Evolutionary conservation across 1,140 invertebrate genomes (phyloP), one percentile per base, ranked within the genome.

Genomic region (Hormaphis cornu): DNA sequence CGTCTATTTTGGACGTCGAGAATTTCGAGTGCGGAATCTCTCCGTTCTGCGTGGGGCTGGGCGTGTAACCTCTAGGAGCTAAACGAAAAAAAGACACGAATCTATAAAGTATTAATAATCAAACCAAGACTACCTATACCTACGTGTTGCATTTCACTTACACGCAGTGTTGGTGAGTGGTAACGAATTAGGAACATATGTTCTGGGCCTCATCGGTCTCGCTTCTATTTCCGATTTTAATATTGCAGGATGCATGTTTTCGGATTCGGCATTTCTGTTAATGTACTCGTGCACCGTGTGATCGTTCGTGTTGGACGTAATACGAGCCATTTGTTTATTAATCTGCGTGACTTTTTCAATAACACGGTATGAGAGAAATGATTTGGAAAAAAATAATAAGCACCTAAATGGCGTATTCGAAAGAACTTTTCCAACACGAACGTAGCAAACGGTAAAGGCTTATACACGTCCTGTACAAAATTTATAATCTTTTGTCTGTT

Each of bases 1-100:
- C 87, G 77, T 97, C 94, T 76, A 97, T 90, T 80, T 86, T 89
- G 73, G 84, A 90, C 72, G 80, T 81, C 26, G 86, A 81, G 48
- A 82, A 83, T 74, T 85, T 84, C 69, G 84, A 77, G 33, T 85
- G 80, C 73, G 82, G 84, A 44, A 79, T 82, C 77, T 80, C 86
- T 73, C 81, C 82, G 82, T 84, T 82, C 76, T 87, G 82, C 61
- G 79, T 63, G 70, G 80, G 74, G 76, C 81, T 80, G 2, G 76
- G 76, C 44, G 78, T 81, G 22, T 81, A 77, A 70, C 79, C 72
- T 54, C 81, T 77, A 28, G 80, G 79, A 52, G 78, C 80, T 79
- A 75, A 70, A 77, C 56, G 18, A 54, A 28, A 54, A 44, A 20
- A 2, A 42, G 3, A 18, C 14, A 54, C 7, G 6, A 50, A 18